phyloP scores from a whole-genome alignment of 2,797 vertebrate species.

The Hybognathus amarus region DNA sequence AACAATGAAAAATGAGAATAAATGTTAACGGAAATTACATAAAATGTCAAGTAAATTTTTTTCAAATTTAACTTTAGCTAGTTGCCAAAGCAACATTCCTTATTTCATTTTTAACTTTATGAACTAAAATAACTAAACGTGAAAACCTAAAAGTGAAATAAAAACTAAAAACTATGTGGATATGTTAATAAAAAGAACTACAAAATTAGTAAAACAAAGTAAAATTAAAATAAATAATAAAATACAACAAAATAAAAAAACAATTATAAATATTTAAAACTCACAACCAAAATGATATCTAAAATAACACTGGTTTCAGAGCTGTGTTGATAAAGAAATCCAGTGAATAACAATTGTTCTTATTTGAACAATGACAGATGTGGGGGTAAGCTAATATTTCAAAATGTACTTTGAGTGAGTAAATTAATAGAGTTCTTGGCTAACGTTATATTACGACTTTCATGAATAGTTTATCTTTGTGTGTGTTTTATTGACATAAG shows the following conservation, averaged over 20 bases:
- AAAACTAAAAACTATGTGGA: no score
- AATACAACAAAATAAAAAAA: neutral
- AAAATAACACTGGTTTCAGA: neutral
- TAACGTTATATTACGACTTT: neutral
- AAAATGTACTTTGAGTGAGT: neutral
- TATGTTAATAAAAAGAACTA: no score
- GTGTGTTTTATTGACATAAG: neutral
- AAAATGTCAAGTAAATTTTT: neutral
- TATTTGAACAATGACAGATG: neutral
- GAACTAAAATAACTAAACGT: no score
- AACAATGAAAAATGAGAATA: no score
- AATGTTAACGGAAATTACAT: neutral
- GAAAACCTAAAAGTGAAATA: no score
- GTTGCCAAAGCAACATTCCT: no score
- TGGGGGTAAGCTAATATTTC: neutral
- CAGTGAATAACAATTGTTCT: neutral
- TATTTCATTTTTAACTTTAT: no score
- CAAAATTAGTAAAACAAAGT: neutral
- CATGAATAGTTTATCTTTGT: neutral
- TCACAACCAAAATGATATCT: neutral
- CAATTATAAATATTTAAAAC: no score
- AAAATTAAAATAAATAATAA: neutral
- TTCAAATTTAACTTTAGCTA: no score
- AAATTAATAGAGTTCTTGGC: neutral
- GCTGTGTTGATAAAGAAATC: neutral